Evolutionary conservation across 2,888 invertebrate genomes (phyloP).

Genomic region (Dryocosmus kuriphilus): DNA sequence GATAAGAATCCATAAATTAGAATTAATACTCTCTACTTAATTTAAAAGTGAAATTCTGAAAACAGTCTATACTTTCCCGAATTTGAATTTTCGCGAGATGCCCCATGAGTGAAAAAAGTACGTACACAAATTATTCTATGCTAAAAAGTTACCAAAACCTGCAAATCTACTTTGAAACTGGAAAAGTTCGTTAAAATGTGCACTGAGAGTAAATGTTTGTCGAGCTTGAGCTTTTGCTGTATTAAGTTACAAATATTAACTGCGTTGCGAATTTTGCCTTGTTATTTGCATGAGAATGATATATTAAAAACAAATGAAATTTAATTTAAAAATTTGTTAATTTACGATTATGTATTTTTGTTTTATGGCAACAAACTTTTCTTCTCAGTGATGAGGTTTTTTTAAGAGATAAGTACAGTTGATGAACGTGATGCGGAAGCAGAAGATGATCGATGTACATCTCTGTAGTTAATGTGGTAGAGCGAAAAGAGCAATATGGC

Average conservation of each 20-base stretch:
- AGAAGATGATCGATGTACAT: slow-evolving; percentile 72
- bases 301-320: background rate
- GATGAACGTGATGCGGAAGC: slow-evolving; percentile 52
- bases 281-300: background rate
- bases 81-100: background rate
- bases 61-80: too few species aligned
- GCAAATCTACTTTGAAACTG: background rate
- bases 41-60: background rate
- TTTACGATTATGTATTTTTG: background rate
- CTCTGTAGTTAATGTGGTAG: slow-evolving; percentile 64
- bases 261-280: slow-evolving; percentile 10
- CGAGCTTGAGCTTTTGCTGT: background rate
- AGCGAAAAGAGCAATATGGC: slow-evolving; percentile 47
- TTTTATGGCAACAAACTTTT: slow-evolving; percentile 34
- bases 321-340: slow-evolving; percentile 14
- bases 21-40: background rate
- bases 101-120: slow-evolving; percentile 6
- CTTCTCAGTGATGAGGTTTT: slow-evolving; percentile 44
- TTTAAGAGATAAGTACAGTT: slow-evolving; percentile 41
- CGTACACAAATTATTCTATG: slow-evolving; percentile 23
- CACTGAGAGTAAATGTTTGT: slow-evolving; percentile 41
- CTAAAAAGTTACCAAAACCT: slow-evolving; percentile 15
- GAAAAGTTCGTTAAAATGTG: slow-evolving; percentile 8
- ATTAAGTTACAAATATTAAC: background rate
- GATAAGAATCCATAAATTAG: background rate